Conservation (phyloP, 2,113 vertebrate genomes). For the Tachysurus fulvidraco region DNA sequence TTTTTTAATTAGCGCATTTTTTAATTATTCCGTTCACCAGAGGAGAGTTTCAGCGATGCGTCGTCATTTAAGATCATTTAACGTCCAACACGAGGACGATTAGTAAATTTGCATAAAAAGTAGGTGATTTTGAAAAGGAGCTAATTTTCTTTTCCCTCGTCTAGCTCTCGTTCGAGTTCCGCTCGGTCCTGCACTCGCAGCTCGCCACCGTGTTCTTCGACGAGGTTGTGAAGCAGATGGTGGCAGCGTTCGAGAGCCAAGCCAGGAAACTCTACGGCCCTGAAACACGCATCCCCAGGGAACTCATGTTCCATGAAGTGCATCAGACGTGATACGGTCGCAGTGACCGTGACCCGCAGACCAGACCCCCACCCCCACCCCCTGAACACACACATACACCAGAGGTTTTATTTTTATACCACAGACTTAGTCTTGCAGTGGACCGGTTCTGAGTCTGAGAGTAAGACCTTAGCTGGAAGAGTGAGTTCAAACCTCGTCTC, state of each 20-base stretch:
- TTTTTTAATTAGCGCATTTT: neutral
- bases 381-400: neutral
- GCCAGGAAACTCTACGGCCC: constrained; percentile 84
- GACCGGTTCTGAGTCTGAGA: neutral
- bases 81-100: neutral
- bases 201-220: constrained; percentile 93
- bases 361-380: too few species aligned
- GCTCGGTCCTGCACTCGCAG: constrained; percentile 92
- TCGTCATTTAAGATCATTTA: neutral
- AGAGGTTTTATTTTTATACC: neutral
- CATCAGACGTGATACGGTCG: constrained; percentile 83
- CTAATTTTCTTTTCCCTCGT: neutral
- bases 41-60: neutral
- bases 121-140: neutral
- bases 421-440: neutral
- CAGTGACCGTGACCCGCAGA: neutral
- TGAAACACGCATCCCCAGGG: constrained; percentile 87
- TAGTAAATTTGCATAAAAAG: too few species aligned
- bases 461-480: neutral
- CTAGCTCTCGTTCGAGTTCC: constrained; percentile 96
- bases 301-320: constrained; percentile 92
- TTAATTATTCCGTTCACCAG: neutral
- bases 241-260: constrained; percentile 87
- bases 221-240: constrained; percentile 93
- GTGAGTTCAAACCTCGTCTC: neutral